phyloP scores from a whole-genome alignment of 30 jellyfish, hydroid and myxozoan genomes.

The Nemopilema nomurai region DNA sequence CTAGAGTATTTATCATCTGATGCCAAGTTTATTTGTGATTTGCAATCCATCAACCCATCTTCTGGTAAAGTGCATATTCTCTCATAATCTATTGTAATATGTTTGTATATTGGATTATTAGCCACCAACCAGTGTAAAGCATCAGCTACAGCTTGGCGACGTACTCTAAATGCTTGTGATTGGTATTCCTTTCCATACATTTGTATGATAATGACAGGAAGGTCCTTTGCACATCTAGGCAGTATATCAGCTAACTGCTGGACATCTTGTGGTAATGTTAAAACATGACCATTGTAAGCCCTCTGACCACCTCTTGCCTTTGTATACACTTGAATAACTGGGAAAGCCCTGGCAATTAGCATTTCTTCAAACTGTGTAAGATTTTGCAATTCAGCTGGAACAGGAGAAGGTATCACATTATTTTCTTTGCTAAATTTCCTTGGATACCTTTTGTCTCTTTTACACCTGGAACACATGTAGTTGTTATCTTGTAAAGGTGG shows the following conservation, averaged over 20 bases:
- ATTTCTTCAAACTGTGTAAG: slow-evolving; percentile 64
- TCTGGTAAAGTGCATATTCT: slow-evolving; percentile 16
- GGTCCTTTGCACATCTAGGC: slow-evolving; percentile 51
- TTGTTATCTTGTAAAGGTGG: not conserved
- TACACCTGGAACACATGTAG: slow-evolving; percentile 18
- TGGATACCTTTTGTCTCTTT: slow-evolving; percentile 22
- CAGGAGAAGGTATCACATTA: slow-evolving; percentile 63
- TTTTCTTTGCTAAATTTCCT: slow-evolving; percentile 44
- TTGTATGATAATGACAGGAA: slow-evolving; percentile 47
- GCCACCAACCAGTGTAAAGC: slow-evolving; percentile 64
- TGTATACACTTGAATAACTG: slow-evolving; percentile 38
- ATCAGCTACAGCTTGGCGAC: slow-evolving; percentile 23
- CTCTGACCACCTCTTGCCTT: slow-evolving; percentile 66
- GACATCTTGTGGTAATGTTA: slow-evolving; percentile 58
- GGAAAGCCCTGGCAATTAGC: slow-evolving; percentile 58
- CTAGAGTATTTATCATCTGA: too few relatives aligned
- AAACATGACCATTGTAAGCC: slow-evolving; percentile 63
- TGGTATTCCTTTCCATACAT: slow-evolving; percentile 19
- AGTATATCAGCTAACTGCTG: slow-evolving; percentile 40
- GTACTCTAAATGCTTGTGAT: slow-evolving; percentile 17
- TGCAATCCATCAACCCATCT: not conserved
- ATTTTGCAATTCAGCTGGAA: slow-evolving; percentile 55
- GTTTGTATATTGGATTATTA: slow-evolving; percentile 38
- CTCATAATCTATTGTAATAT: slow-evolving; percentile 19
- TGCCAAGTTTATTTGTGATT: too few relatives aligned